phyloP scores from a whole-genome alignment of 2,113 vertebrate species.

The Procavia capensis region DNA sequence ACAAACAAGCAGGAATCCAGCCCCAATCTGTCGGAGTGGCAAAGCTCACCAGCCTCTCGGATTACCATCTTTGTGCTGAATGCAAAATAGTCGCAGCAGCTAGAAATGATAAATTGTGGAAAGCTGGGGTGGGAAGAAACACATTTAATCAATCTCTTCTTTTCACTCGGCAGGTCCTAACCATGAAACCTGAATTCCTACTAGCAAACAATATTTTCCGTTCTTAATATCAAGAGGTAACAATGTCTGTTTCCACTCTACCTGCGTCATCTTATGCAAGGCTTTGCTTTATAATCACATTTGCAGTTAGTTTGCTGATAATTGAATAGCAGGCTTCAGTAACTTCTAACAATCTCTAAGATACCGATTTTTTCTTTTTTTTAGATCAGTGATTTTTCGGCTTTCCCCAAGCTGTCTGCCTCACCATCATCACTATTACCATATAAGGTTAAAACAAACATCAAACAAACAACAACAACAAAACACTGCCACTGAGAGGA shows the following conservation, averaged over 20 bases:
- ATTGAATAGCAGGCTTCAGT: neutral
- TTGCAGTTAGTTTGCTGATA: neutral
- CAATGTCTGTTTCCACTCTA: neutral
- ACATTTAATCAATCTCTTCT: slow-evolving; percentile 63
- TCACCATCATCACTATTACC: neutral
- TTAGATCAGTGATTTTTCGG: slow-evolving; percentile 12
- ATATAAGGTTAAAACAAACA: too few species aligned
- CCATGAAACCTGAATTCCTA: slow-evolving; percentile 5
- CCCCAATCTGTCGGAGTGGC: slow-evolving; percentile 77
- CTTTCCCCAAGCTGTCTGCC: neutral
- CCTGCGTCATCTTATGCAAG: neutral
- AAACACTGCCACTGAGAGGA: too few species aligned
- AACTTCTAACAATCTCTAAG: neutral
- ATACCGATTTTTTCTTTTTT: neutral
- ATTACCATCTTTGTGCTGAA: slow-evolving; percentile 78
- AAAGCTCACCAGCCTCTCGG: slow-evolving; percentile 76
- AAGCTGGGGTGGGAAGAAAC: slow-evolving; percentile 54
- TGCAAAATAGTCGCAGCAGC: slow-evolving; percentile 74
- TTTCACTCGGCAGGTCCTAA: slow-evolving; percentile 47
- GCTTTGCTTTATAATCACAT: neutral
- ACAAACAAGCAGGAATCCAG: slow-evolving; percentile 77
- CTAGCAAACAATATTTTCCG: neutral
- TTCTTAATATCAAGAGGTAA: slow-evolving; percentile 12
- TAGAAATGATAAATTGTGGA: slow-evolving; percentile 74
- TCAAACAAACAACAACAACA: too few species aligned